A percentile compares a stretch with the other conserved stretches of the same genome.
phyloP scores from a whole-genome alignment of 2,888 invertebrate species.

The Campopleginae sp. region DNA sequence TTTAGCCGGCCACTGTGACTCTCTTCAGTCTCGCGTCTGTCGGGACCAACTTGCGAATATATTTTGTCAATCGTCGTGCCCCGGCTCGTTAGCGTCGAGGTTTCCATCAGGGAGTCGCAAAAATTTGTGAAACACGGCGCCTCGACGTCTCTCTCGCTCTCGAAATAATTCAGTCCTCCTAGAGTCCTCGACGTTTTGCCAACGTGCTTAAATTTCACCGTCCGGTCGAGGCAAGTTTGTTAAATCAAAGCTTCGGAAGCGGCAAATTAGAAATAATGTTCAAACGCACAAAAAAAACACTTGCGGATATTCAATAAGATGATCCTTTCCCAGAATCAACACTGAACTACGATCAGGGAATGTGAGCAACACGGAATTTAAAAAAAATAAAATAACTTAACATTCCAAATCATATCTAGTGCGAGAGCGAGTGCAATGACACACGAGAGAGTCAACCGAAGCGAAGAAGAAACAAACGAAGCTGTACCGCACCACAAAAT shows the following conservation, averaged over 20 bases:
- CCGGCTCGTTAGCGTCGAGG: constrained; percentile 78
- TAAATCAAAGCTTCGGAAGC: not conserved
- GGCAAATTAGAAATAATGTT: not conserved
- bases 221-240: not conserved
- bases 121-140: constrained; percentile 63
- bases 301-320: constrained; percentile 6
- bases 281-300: not conserved
- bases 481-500: constrained; percentile 26
- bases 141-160: constrained; percentile 59
- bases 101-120: constrained; percentile 74
- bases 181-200: not conserved
- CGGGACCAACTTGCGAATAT: constrained; percentile 76
- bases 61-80: constrained; percentile 81
- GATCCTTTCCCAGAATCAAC: constrained; percentile 36
- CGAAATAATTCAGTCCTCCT: constrained; percentile 62
- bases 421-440: constrained; percentile 47
- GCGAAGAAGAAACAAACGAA: constrained; percentile 6
- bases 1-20: not conserved
- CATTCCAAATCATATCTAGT: constrained; percentile 29
- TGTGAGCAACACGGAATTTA: not conserved
- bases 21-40: not conserved
- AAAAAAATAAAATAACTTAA: constrained; percentile 2
- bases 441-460: constrained; percentile 35
- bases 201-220: constrained; percentile 40
- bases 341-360: constrained; percentile 20